Evolutionary conservation across 2,113 vertebrate genomes (phyloP).

Genomic region (Lophura nycthemera): DNA sequence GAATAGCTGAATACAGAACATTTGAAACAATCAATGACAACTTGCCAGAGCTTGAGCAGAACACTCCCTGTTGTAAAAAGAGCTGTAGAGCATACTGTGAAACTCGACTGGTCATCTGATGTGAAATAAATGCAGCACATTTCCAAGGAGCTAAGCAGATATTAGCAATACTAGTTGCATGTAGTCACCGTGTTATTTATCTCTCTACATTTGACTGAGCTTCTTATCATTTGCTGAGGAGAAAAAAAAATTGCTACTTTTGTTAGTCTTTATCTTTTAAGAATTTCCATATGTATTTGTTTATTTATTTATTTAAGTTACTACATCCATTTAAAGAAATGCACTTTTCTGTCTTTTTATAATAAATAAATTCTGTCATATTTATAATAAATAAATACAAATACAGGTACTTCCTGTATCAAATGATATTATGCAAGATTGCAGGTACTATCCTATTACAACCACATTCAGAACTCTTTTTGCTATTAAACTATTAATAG

Average conservation of each 20-base stretch:
- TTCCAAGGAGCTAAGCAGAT: constrained; percentile 32
- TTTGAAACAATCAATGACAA: constrained; percentile 63
- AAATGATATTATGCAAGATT: neutral
- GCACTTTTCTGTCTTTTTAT: neutral
- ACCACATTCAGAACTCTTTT: neutral
- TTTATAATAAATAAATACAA: neutral
- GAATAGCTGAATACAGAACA: constrained; percentile 53
- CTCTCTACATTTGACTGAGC: neutral
- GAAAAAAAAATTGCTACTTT: neutral
- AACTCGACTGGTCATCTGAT: constrained; percentile 34
- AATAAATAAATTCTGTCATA: no score
- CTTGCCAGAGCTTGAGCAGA: constrained; percentile 40
- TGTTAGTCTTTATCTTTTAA: neutral
- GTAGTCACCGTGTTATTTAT: neutral
- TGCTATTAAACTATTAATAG: neutral
- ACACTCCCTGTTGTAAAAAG: constrained; percentile 1
- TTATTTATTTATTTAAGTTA: fast-evolving
- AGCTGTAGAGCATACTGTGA: neutral
- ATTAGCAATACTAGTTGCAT: neutral
- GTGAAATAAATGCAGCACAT: constrained; percentile 21
- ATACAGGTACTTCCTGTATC: neutral
- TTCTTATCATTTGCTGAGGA: constrained; percentile 3
- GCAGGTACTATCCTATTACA: neutral
- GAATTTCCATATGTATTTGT: neutral
- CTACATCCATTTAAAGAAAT: neutral